phyloP scores from a whole-genome alignment of 2,113 vertebrate genomes.

The Echinops telfairi region DNA sequence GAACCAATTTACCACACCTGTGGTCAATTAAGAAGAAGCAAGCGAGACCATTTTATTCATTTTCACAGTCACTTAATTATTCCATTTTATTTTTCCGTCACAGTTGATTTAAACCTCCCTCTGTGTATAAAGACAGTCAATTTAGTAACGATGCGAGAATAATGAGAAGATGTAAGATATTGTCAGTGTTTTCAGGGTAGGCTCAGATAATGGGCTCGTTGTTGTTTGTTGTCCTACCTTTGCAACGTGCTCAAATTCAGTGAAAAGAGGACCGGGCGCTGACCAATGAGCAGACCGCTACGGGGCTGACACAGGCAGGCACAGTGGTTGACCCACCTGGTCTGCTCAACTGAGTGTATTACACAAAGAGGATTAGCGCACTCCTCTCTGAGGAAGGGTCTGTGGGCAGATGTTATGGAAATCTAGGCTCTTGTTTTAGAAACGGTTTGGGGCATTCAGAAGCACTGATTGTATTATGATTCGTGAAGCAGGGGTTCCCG shows the following conservation, averaged over 20 bases:
- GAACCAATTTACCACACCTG: neutral
- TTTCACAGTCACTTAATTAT: conserved; percentile 44
- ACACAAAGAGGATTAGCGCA: neutral
- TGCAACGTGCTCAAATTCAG: neutral
- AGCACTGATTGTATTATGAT: neutral
- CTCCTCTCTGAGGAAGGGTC: neutral
- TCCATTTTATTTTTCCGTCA: conserved; percentile 54
- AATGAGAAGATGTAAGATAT: neutral
- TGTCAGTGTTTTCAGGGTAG: neutral
- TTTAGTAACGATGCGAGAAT: neutral
- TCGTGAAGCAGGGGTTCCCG: too few species aligned
- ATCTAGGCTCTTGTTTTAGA: neutral
- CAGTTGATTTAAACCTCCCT: conserved; percentile 17
- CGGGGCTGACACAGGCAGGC: neutral
- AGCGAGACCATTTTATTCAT: neutral
- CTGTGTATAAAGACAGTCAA: neutral
- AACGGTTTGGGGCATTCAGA: neutral
- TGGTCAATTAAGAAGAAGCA: conserved; percentile 16
- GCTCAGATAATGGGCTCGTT: neutral
- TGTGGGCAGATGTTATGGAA: neutral
- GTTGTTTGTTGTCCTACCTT: neutral
- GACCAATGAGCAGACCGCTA: neutral
- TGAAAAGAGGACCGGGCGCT: neutral
- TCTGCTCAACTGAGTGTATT: neutral
- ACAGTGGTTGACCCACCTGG: neutral